Base-by-base conservation (phyloP, 2,113 vertebrate species). In the Eira barbara region DNA sequence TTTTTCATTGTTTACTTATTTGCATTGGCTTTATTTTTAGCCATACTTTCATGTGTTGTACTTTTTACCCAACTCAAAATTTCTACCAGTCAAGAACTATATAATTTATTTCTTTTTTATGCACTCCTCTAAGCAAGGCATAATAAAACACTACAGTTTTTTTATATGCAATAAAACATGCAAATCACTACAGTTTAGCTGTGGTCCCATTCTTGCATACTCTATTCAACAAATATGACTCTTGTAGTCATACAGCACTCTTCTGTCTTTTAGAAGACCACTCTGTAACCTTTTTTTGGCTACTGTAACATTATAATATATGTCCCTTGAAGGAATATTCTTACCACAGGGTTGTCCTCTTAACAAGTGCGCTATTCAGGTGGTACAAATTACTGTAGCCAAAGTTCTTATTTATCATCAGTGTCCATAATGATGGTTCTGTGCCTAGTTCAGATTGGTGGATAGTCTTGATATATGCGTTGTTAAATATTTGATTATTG, bases 11-110 rank as follows among this genome's bases (percentile, higher is more conserved):
- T 87, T 82, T 3, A 61, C 25, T 92, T 20, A 9, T 67, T 94
- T 92, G 12, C 18, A 42, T 89, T 65, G 39, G 36, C 57, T 91
- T 89, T 91, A 34, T 79, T 95, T 67, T 95, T 80, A 93, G 71
- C 21, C 27, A 7, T 59, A 74, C 76, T 91, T 95, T 89, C 15
- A 1, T 55, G 34, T 6, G 6, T 65, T 71, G 6, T 65, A 67
- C 45, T 74, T 95, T 87, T 49, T 52, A 88, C 5, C 15, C 34
- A 59, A 74, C 7, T 57, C 45, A 42, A 10, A 23, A 85, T 34
- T 65, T 31, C 36, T 23, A 67, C 6, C 17, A 25, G 8, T 80
- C 73, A 59, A 65, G 82, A 57, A 5, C 52, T 59, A 2, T 45
- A 8, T 78, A 47, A 47, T 49, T 49, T 57, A 34, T 93, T 52